phyloP scores from a whole-genome alignment of 1,140 invertebrate genomes.

The Drosophila lacertosa region DNA sequence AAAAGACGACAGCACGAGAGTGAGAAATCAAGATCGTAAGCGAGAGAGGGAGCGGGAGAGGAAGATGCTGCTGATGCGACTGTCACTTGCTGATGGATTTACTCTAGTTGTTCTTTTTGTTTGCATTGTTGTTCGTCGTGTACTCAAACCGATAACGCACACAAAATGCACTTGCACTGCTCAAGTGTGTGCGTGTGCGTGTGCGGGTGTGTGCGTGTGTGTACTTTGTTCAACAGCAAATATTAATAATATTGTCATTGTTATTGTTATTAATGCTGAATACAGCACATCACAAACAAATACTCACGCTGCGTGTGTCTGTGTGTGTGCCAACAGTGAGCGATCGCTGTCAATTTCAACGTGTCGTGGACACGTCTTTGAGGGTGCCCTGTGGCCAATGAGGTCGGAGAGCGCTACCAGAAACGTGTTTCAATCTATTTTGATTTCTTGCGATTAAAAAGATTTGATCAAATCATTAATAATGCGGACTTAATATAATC shows the following conservation, averaged over 20 bases:
- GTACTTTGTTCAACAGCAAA: conserved; percentile 69
- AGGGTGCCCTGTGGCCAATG: neutral
- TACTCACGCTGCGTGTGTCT: neutral
- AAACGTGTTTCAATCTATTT: neutral
- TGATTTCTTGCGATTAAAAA: too few relatives aligned
- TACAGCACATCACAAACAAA: conserved; percentile 27
- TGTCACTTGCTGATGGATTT: conserved; percentile 66
- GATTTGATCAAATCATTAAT: too few relatives aligned
- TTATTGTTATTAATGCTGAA: conserved; percentile 63
- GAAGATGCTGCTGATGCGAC: conserved; percentile 13
- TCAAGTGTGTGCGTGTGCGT: neutral
- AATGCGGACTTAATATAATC: too few relatives aligned
- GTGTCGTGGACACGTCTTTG: conserved; percentile 15
- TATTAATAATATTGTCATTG: conserved; percentile 76
- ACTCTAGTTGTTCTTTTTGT: conserved; percentile 73
- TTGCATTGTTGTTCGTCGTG: conserved; percentile 56
- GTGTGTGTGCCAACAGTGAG: conserved; percentile 25
- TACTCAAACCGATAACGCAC: conserved; percentile 47
- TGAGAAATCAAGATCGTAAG: neutral
- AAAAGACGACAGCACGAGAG: too few relatives aligned
- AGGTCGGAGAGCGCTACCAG: neutral
- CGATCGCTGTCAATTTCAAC: conserved; percentile 11
- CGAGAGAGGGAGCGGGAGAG: neutral
- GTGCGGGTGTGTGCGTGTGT: conserved; percentile 32
- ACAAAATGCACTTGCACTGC: conserved; percentile 35